Conservation (phyloP, 2,797 vertebrate species). For the Tapirus indicus region DNA sequence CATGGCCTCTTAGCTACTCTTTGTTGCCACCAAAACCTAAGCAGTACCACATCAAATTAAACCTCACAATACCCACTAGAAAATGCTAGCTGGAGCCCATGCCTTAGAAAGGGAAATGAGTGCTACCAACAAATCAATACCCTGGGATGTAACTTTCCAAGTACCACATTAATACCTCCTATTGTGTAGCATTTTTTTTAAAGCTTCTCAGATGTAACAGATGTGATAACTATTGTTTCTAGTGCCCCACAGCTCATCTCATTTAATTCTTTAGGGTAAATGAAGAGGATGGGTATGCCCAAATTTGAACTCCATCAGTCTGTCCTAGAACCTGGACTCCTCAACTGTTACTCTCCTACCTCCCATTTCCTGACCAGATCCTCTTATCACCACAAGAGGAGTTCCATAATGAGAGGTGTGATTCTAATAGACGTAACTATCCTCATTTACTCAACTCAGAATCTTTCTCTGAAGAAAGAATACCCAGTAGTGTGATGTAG, state of each 20-base stretch:
- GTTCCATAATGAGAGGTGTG: not conserved
- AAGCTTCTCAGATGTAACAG: not conserved
- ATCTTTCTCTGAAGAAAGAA: not conserved
- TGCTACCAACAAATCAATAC: not conserved
- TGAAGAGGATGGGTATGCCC: not conserved
- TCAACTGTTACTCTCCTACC: too few relatives aligned
- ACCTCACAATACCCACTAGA: not conserved
- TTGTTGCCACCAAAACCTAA: not conserved
- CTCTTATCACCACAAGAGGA: not conserved
- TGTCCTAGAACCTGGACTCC: not conserved
- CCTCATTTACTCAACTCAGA: not conserved
- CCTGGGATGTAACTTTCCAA: not conserved
- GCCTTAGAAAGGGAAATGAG: not conserved
- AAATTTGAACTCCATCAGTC: not conserved
- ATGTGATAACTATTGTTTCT: not conserved
- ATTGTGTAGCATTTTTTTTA: not conserved
- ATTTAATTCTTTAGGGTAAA: conserved; percentile 5
- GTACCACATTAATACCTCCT: not conserved
- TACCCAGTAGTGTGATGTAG: not conserved
- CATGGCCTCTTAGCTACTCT: not conserved
- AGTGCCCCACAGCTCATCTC: not conserved
- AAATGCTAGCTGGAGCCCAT: not conserved
- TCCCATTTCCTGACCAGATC: not conserved
- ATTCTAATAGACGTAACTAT: not conserved
- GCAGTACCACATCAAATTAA: not conserved